phyloP scores from a whole-genome alignment of 2,888 invertebrate species.

The Cataglyphis rosenhaueri region DNA sequence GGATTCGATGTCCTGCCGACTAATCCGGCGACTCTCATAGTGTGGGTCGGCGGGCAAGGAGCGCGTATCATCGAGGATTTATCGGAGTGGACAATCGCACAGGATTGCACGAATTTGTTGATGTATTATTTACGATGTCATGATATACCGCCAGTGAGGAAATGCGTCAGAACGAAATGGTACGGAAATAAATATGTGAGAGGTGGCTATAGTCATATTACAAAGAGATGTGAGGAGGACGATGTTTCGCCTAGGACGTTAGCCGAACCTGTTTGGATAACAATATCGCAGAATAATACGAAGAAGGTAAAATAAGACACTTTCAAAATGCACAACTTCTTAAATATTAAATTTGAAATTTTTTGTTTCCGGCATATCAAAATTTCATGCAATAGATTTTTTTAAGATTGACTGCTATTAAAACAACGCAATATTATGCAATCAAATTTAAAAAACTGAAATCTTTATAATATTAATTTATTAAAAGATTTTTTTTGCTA shows the following conservation, averaged over 20 bases:
- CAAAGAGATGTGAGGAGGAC: slow-evolving; percentile 86
- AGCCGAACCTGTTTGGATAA: slow-evolving; percentile 85
- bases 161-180: slow-evolving; percentile 87
- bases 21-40: slow-evolving; percentile 87
- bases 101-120: slow-evolving; percentile 86
- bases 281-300: slow-evolving; percentile 60
- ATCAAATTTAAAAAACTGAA: neutral
- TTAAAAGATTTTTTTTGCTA: neutral
- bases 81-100: slow-evolving; percentile 86
- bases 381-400: neutral
- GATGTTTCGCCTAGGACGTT: slow-evolving; percentile 84
- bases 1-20: slow-evolving; percentile 88
- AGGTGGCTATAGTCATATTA: slow-evolving; percentile 88
- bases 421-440: slow-evolving; percentile 16
- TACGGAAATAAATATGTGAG: slow-evolving; percentile 86
- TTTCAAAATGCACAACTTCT: neutral
- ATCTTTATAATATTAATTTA: slow-evolving; percentile 32
- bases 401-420: neutral
- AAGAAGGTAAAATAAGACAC: slow-evolving; percentile 69
- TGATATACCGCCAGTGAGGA: slow-evolving; percentile 86
- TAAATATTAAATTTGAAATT: slow-evolving; percentile 4
- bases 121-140: slow-evolving; percentile 85
- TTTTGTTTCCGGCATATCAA: neutral
- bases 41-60: slow-evolving; percentile 89
- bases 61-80: slow-evolving; percentile 87